phyloP scores from a whole-genome alignment of 2,113 vertebrate species.

The Aspiorhynchus laticeps region DNA sequence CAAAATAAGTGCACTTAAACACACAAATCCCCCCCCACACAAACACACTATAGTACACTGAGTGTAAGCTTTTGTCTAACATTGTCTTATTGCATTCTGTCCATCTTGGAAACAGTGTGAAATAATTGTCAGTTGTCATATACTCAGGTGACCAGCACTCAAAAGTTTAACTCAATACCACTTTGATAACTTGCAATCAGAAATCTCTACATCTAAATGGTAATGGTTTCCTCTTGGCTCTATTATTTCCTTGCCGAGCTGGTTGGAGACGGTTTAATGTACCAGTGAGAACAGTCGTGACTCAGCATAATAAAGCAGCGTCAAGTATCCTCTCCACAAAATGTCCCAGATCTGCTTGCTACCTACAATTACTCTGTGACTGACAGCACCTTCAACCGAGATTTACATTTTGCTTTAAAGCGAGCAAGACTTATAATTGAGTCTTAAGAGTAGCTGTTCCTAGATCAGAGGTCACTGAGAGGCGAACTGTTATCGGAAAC shows the following conservation, averaged over 20 bases:
- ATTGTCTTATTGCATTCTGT: background rate
- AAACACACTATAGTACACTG: too few species aligned
- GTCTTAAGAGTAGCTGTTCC: constrained; percentile 2
- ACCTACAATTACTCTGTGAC: background rate
- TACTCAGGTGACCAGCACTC: background rate
- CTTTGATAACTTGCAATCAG: background rate
- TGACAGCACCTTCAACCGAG: background rate
- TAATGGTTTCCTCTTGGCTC: constrained; percentile 22
- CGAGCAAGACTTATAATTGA: constrained; percentile 15
- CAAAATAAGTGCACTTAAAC: too few species aligned
- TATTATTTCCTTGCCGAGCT: constrained; percentile 36
- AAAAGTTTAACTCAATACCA: background rate
- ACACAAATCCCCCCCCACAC: too few species aligned
- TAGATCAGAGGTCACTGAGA: background rate
- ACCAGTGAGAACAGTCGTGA: constrained; percentile 48
- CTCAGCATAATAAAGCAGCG: constrained; percentile 53
- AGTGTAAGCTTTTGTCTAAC: too few species aligned
- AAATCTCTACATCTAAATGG: constrained; percentile 9
- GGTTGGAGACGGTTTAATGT: constrained; percentile 47
- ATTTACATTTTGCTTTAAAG: constrained; percentile 22
- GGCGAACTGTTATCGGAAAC: background rate
- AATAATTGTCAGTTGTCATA: background rate
- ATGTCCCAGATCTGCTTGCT: constrained; percentile 1
- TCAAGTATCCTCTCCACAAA: constrained; percentile 39
- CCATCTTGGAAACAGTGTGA: background rate